phyloP scores from a whole-genome alignment of 2,113 vertebrate genomes.

The Sciurus niger region DNA sequence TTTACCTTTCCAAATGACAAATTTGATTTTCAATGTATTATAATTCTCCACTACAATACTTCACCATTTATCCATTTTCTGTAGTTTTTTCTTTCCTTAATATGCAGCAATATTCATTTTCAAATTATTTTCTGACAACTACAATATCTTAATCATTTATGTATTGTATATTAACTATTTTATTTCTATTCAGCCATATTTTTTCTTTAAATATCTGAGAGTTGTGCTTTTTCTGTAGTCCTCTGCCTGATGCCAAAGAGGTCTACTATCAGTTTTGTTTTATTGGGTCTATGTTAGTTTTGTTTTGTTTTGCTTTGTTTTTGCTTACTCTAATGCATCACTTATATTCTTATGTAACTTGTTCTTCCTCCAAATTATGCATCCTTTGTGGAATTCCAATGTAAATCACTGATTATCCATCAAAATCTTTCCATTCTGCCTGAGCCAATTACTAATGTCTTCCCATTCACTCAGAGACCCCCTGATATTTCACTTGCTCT shows the following conservation, averaged over 20 bases:
- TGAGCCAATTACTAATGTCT: not conserved
- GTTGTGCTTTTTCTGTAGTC: not conserved
- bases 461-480: not conserved
- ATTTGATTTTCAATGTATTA: not conserved
- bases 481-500: not conserved
- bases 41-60: not conserved
- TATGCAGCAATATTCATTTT: not conserved
- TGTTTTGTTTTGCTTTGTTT: not conserved
- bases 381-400: not conserved
- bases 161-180: not conserved
- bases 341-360: not conserved
- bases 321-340: not conserved
- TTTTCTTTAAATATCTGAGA: not conserved
- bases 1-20: not conserved
- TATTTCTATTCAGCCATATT: not conserved
- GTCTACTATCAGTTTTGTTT: not conserved
- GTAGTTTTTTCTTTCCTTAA: not conserved
- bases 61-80: not conserved
- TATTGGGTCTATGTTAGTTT: not conserved
- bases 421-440: not conserved
- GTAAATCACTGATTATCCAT: not conserved
- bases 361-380: not conserved
- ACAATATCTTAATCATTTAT: not conserved
- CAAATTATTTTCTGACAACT: conserved; percentile 8
- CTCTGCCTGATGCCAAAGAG: not conserved